Percentiles rank a stretch among this genome's conserved stretches.
These are phyloP conservation scores for Ctenicera cuprea DNA, from an alignment of 2,888 invertebrate species.

Conservation along the genomic window DNA sequence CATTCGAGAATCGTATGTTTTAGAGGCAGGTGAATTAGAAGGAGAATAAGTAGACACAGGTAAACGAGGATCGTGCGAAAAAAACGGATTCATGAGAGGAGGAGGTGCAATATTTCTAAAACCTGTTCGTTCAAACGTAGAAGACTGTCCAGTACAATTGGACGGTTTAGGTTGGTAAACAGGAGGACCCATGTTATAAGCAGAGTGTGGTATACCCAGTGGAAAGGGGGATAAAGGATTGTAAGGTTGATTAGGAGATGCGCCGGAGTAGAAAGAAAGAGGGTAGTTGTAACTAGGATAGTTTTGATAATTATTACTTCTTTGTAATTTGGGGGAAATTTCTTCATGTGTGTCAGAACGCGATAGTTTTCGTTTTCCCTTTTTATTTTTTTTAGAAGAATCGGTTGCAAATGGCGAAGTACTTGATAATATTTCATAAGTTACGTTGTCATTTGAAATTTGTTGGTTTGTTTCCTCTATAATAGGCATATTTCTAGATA, in stretches of 20 bases:
- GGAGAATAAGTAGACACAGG: background rate
- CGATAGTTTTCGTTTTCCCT: background rate
- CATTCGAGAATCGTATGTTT: background rate
- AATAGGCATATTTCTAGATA: slow-evolving; percentile 13
- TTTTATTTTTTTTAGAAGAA: background rate
- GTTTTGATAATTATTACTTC: background rate
- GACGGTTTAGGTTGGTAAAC: background rate
- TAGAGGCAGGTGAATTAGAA: background rate
- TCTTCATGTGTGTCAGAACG: background rate
- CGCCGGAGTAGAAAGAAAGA: background rate
- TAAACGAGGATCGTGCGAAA: background rate
- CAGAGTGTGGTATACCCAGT: background rate
- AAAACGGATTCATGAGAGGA: background rate
- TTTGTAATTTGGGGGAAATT: background rate
- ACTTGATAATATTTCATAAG: background rate
- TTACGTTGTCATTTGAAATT: background rate
- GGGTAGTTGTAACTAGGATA: background rate
- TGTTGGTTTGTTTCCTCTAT: background rate
- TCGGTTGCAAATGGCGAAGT: background rate
- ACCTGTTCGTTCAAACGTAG: background rate
- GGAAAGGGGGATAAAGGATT: background rate
- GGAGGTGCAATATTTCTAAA: background rate
- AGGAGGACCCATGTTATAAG: background rate
- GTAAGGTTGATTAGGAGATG: background rate
- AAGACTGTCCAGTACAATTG: background rate